phyloP scores from a whole-genome alignment of 2,113 vertebrate species.

The Elgaria multicarinata region DNA sequence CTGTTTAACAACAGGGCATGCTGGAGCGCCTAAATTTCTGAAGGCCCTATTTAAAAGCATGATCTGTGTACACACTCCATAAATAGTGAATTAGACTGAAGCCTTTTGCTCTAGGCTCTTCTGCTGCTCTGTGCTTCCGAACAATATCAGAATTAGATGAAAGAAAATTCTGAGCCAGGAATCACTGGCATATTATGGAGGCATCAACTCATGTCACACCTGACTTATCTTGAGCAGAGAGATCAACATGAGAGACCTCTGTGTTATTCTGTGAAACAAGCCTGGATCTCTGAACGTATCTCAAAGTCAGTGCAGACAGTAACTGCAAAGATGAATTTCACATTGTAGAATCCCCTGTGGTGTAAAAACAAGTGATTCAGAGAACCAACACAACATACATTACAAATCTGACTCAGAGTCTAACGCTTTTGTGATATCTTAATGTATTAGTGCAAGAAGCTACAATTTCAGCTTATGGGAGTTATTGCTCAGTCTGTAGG shows the following conservation, averaged over 20 bases:
- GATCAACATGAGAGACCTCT: not conserved
- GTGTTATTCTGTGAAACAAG: not conserved
- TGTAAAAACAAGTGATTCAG: not conserved
- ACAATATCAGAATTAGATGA: not conserved
- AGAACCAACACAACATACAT: not conserved
- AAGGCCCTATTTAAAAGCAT: not conserved
- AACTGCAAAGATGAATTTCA: not conserved
- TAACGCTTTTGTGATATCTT: not conserved
- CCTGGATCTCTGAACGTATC: not conserved
- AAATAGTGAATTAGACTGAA: not conserved
- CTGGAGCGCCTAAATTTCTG: not conserved
- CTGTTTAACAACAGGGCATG: not conserved
- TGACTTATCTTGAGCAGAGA: not conserved
- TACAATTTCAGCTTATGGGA: not conserved
- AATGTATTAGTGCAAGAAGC: not conserved
- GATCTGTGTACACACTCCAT: not conserved
- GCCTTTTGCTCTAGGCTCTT: not conserved
- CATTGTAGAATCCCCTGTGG: not conserved
- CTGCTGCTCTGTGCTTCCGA: not conserved
- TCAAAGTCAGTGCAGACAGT: not conserved
- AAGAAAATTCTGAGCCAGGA: not conserved
- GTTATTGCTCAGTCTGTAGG: too few species aligned
- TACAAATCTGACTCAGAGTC: not conserved
- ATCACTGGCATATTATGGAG: not conserved
- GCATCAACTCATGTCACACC: not conserved